Percentiles rank a stretch among this genome's conserved stretches.
phyloP scores from a whole-genome alignment of 2,113 vertebrate genomes.

The Miniopterus natalensis region DNA sequence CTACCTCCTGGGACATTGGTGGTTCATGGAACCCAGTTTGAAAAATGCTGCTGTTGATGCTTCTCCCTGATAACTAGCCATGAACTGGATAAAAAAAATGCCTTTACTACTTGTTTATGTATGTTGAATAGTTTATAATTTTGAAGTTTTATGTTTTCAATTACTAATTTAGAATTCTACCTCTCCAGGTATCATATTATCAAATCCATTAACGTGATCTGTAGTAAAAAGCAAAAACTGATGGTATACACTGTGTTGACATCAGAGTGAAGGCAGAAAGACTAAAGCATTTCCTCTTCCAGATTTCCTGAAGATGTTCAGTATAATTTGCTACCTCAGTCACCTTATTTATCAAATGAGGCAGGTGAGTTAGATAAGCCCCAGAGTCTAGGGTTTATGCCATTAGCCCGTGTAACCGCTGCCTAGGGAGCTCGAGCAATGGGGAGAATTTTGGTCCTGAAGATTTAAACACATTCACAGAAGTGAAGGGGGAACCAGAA shows the following conservation, averaged over 20 bases:
- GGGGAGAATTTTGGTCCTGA: neutral
- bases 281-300: neutral
- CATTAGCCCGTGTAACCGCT: neutral
- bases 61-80: slow-evolving; percentile 18
- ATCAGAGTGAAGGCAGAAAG: neutral
- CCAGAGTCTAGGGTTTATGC: neutral
- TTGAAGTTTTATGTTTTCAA: neutral
- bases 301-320: slow-evolving; percentile 2
- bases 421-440: neutral
- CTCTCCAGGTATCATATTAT: neutral
- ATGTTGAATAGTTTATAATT: neutral
- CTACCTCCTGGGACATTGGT: neutral
- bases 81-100: neutral
- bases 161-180: slow-evolving; percentile 27
- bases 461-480: slow-evolving; percentile 49
- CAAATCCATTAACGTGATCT: neutral
- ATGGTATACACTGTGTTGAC: neutral
- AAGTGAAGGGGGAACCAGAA: slow-evolving; percentile 20
- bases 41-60: neutral
- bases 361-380: neutral
- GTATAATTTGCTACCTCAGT: neutral
- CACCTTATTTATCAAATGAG: slow-evolving; percentile 52
- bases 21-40: neutral
- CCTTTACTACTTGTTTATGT: neutral
- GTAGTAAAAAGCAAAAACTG: neutral